phyloP scores from a whole-genome alignment of 2,888 invertebrate genomes.

The Boloria euphrosyne region DNA sequence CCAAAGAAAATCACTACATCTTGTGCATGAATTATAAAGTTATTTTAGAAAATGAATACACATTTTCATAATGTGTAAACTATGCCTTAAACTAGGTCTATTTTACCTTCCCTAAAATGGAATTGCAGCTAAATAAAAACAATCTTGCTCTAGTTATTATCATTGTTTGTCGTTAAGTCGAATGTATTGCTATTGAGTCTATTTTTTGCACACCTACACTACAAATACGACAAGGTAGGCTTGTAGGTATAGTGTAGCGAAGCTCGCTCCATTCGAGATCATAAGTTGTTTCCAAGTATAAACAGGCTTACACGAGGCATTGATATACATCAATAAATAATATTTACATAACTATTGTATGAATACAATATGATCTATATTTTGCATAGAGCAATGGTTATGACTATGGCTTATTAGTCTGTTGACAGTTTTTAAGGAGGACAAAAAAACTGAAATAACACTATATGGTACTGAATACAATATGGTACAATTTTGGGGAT shows the following conservation, averaged over 20 bases:
- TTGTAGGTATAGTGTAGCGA: not conserved
- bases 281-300: not conserved
- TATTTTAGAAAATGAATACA: not conserved
- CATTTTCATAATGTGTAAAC: not conserved
- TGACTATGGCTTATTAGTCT: too few relatives aligned
- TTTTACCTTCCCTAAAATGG: conserved; percentile 14
- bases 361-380: not conserved
- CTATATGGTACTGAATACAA: too few relatives aligned
- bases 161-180: conserved; percentile 9
- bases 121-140: conserved; percentile 12
- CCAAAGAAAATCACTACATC: too few relatives aligned
- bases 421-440: too few relatives aligned
- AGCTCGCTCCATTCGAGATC: conserved; percentile 11
- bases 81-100: conserved; percentile 1
- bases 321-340: not conserved
- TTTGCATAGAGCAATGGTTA: not conserved
- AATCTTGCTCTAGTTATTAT: conserved; percentile 17
- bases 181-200: conserved; percentile 1
- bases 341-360: conserved; percentile 6
- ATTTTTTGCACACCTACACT: conserved; percentile 16
- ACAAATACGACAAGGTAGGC: not conserved
- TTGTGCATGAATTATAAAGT: not conserved
- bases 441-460: too few relatives aligned
- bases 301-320: conserved; percentile 5
- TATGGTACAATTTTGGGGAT: too few relatives aligned